These are phyloP conservation scores for Aethes cnicana DNA, from an alignment of 2,888 invertebrate genomes.

Conservation along the genomic window DNA sequence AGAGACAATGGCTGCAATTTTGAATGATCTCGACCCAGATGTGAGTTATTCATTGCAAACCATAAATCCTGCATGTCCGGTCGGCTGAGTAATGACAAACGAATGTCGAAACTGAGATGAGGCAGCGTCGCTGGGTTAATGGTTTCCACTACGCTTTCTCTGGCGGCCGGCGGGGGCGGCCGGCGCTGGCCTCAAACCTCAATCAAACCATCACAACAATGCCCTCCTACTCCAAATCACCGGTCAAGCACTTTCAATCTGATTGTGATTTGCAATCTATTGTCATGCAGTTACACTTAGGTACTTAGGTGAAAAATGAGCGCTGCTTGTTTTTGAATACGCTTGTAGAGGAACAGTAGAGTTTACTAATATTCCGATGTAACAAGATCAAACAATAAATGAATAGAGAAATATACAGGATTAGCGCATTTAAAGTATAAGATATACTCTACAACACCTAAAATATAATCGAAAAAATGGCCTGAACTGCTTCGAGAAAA, in stretches of 20 bases:
- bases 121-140: slow-evolving; percentile 10
- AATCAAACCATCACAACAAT: slow-evolving; percentile 27
- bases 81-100: slow-evolving; percentile 13
- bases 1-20: slow-evolving; percentile 1
- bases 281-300: too few species aligned
- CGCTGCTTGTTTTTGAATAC: too few species aligned
- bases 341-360: too few species aligned
- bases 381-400: too few species aligned
- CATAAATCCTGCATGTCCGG: not conserved
- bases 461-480: too few species aligned
- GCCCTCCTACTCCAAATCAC: slow-evolving; percentile 21
- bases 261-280: not conserved
- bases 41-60: slow-evolving; percentile 3
- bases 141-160: slow-evolving; percentile 28
- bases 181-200: not conserved
- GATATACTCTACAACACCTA: too few species aligned
- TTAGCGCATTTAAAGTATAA: too few species aligned
- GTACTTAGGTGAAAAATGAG: too few species aligned
- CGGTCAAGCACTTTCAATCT: slow-evolving; percentile 7
- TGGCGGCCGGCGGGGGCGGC: slow-evolving; percentile 4
- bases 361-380: too few species aligned
- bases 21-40: not conserved
- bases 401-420: too few species aligned
- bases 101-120: slow-evolving; percentile 11
- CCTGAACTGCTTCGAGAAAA: too few species aligned